phyloP scores from a whole-genome alignment of 2,797 vertebrate genomes.

The Cyprinodon diabolis region DNA sequence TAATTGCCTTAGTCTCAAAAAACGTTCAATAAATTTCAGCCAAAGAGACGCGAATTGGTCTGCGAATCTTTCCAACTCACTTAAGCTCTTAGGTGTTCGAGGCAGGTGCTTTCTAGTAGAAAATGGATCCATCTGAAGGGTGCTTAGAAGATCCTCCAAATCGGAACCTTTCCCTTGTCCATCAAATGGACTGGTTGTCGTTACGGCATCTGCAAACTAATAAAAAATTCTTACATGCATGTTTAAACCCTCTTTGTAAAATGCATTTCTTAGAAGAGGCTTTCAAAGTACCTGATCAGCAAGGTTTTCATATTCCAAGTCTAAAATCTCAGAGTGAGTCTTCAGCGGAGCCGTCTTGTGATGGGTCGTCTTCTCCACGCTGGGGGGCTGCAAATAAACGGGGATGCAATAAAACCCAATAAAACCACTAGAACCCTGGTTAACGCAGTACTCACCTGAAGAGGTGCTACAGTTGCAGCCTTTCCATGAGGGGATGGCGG shows the following conservation, averaged over 20 bases:
- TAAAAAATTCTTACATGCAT: neutral
- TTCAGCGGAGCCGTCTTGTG: constrained; percentile 19
- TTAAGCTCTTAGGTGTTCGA: constrained; percentile 89
- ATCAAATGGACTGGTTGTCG: constrained; percentile 49
- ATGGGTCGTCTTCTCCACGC: constrained; percentile 11
- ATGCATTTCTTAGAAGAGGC: neutral
- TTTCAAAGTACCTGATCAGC: constrained; percentile 67
- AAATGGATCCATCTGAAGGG: constrained; percentile 84
- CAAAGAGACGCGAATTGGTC: neutral
- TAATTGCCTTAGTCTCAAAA: too few relatives aligned
- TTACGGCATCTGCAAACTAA: constrained; percentile 86
- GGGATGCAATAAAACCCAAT: neutral
- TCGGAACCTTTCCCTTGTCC: constrained; percentile 54
- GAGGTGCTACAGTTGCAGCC: constrained; percentile 1
- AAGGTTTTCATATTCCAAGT: constrained; percentile 71
- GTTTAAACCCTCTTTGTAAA: neutral
- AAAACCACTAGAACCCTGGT: neutral
- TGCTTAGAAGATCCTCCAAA: constrained; percentile 78
- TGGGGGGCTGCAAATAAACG: constrained; percentile 31
- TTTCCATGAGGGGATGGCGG: constrained; percentile 27
- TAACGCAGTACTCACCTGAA: constrained; percentile 24
- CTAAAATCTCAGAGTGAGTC: constrained; percentile 52
- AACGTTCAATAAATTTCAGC: neutral
- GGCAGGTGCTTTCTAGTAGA: constrained; percentile 84
- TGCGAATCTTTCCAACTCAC: constrained; percentile 72